Evolutionary conservation across 2,113 vertebrate species (phyloP).

Genomic region (Hiodon tergisus): DNA sequence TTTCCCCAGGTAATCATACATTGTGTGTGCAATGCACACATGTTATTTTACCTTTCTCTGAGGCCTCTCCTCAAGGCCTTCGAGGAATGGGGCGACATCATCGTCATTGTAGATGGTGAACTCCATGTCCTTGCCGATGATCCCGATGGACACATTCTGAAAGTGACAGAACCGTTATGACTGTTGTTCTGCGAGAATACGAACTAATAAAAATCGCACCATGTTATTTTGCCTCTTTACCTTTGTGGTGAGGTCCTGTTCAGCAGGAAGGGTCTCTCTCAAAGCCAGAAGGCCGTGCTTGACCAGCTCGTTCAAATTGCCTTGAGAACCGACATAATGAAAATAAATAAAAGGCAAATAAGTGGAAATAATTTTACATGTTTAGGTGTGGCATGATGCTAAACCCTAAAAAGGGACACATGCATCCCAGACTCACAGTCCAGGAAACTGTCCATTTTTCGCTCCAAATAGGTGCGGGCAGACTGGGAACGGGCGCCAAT

Average conservation of each 20-base stretch:
- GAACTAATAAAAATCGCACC: no score
- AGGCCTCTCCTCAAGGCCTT: slow-evolving; percentile 93
- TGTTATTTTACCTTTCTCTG: slow-evolving; percentile 79
- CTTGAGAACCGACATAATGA: slow-evolving; percentile 45
- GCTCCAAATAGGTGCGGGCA: slow-evolving; percentile 93
- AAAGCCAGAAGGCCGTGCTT: slow-evolving; percentile 90
- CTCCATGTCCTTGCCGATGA: slow-evolving; percentile 94
- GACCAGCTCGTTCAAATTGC: slow-evolving; percentile 86
- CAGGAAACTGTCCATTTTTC: slow-evolving; percentile 81
- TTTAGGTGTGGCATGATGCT: background rate
- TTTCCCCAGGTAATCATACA: no score
- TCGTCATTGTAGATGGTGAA: slow-evolving; percentile 96
- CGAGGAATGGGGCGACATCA: slow-evolving; percentile 85
- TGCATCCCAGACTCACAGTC: slow-evolving; percentile 71
- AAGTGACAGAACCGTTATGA: background rate
- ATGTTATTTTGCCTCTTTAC: slow-evolving; percentile 42
- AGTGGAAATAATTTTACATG: no score
- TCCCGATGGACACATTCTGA: slow-evolving; percentile 94
- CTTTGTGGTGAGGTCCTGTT: slow-evolving; percentile 96
- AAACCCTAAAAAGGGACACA: background rate
- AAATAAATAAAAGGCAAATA: background rate
- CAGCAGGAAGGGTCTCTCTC: slow-evolving; percentile 89
- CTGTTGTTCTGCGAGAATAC: background rate
- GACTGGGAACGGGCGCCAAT: slow-evolving; percentile 95
- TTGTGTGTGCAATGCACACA: background rate